Percentiles rank a stretch among this genome's conserved stretches.
phyloP scores from a whole-genome alignment of 1,140 invertebrate species.

The Triops cancriformis region DNA sequence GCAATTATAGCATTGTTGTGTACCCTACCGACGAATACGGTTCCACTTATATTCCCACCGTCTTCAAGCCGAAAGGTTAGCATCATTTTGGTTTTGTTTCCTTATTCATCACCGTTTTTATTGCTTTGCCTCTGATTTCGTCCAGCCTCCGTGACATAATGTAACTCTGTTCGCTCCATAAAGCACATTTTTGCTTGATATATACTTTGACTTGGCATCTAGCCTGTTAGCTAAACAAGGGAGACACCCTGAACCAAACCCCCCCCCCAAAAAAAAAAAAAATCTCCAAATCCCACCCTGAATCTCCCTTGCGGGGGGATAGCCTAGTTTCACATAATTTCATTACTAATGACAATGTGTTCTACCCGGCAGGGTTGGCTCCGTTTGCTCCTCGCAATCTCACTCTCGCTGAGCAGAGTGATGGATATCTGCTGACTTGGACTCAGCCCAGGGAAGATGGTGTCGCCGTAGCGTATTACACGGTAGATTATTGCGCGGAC shows the following conservation, averaged over 20 bases:
- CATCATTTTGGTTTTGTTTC: conserved; percentile 27
- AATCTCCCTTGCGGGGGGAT: too few relatives aligned
- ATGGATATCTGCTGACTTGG: conserved; percentile 83
- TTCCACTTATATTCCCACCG: conserved; percentile 57
- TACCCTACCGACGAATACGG: conserved; percentile 69
- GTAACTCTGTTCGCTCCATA: not conserved
- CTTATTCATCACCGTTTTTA: not conserved
- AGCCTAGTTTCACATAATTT: not conserved
- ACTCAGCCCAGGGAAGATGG: conserved; percentile 60
- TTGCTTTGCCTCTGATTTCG: not conserved
- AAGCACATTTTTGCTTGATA: conserved; percentile 7
- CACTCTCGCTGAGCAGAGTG: conserved; percentile 71
- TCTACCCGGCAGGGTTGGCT: conserved; percentile 62
- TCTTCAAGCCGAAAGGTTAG: conserved; percentile 61
- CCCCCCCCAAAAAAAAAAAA: too few relatives aligned
- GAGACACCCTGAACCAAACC: not conserved
- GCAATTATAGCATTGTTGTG: conserved; percentile 65
- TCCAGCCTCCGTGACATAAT: not conserved
- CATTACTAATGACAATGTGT: conserved; percentile 4
- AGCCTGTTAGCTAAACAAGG: not conserved
- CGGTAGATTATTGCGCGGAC: conserved; percentile 80
- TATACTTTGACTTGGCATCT: conserved; percentile 16
- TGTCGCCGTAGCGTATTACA: conserved; percentile 72
- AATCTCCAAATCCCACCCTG: too few relatives aligned
- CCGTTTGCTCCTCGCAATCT: conserved; percentile 78